phyloP scores from a whole-genome alignment of 2,888 invertebrate species.

The Uloborus plumipes region DNA sequence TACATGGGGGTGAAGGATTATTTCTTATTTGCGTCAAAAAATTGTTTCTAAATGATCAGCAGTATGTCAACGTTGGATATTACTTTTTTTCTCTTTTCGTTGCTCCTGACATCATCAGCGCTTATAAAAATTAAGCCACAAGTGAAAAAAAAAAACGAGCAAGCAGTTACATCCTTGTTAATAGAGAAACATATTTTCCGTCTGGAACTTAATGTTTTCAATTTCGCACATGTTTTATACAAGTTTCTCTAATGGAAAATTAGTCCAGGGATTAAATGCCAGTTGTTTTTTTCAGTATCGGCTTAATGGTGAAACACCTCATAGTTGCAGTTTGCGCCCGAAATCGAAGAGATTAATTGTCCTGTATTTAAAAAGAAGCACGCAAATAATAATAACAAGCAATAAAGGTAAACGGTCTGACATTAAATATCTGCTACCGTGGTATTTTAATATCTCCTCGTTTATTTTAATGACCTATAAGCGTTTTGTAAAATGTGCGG shows the following conservation, averaged over 20 bases:
- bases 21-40: conserved; percentile 32
- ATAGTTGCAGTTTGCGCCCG: conserved; percentile 14
- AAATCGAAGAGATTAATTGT: conserved; percentile 60
- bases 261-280: conserved; percentile 52
- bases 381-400: conserved; percentile 58
- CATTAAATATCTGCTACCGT: conserved; percentile 48
- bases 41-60: conserved; percentile 36
- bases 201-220: conserved; percentile 41
- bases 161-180: conserved; percentile 45
- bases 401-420: conserved; percentile 48
- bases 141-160: conserved; percentile 19
- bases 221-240: conserved; percentile 49
- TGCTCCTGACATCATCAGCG: conserved; percentile 24
- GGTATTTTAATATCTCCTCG: conserved; percentile 58
- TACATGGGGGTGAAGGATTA: not conserved
- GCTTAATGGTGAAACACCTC: conserved; percentile 29
- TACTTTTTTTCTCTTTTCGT: conserved; percentile 13
- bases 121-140: conserved; percentile 52
- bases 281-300: conserved; percentile 15
- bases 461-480: conserved; percentile 62
- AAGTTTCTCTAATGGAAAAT: conserved; percentile 49
- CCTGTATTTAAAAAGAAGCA: conserved; percentile 32
- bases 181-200: conserved; percentile 46
- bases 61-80: conserved; percentile 14
- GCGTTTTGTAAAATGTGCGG: conserved; percentile 52